phyloP scores from a whole-genome alignment of 2,888 invertebrate genomes.

The Ophion ventricosus region DNA sequence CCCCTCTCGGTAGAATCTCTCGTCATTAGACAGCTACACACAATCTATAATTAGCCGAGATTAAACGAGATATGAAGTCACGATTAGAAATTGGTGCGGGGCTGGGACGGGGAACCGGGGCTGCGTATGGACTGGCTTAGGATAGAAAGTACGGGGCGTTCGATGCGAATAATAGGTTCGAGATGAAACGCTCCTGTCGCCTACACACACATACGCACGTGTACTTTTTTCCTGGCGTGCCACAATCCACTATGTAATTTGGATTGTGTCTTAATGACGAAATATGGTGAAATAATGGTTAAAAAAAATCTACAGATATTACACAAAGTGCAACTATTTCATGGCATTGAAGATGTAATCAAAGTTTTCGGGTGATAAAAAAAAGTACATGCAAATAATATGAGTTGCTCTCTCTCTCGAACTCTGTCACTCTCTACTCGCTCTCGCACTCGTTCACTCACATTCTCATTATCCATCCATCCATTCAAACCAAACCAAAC shows the following conservation, averaged over 20 bases:
- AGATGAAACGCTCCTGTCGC: constrained; percentile 50
- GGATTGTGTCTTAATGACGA: constrained; percentile 28
- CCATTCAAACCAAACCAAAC: no score
- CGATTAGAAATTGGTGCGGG: constrained; percentile 55
- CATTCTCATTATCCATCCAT: no score
- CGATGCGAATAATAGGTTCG: constrained; percentile 50
- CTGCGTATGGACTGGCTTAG: constrained; percentile 36
- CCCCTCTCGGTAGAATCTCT: constrained; percentile 49
- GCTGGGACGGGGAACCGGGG: constrained; percentile 7
- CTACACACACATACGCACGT: constrained; percentile 4
- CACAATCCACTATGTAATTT: constrained; percentile 18
- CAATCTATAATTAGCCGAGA: constrained; percentile 64
- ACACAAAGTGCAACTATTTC: no score
- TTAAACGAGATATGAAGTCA: constrained; percentile 57
- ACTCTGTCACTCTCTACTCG: no score
- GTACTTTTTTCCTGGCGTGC: constrained; percentile 5
- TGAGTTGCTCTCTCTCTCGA: no score
- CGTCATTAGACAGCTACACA: constrained; percentile 59
- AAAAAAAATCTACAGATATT: no score
- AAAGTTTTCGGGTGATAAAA: no score
- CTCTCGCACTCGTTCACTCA: no score
- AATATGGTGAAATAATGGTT: constrained; percentile 8
- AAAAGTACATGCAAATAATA: no score
- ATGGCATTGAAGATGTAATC: no score
- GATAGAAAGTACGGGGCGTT: constrained; percentile 56